A percentile compares a stretch with the other conserved stretches of the same genome.
Conservation (phyloP, 2,113 vertebrate genomes). For the Saiga tatarica region DNA sequence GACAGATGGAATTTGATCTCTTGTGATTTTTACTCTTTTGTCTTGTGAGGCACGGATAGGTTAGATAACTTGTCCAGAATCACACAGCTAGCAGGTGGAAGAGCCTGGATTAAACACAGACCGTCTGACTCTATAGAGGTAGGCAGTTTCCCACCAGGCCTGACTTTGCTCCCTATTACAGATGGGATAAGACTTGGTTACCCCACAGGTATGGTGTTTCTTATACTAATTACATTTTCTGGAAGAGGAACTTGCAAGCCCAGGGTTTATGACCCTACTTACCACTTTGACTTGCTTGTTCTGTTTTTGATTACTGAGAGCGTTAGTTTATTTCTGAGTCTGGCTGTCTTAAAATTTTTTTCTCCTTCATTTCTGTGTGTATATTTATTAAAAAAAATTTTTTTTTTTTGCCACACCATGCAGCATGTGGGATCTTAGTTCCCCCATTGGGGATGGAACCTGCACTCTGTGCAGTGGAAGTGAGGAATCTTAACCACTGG, state of each 20-base stretch:
- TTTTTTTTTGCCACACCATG: neutral
- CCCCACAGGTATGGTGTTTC: neutral
- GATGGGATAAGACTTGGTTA: neutral
- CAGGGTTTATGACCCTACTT: neutral
- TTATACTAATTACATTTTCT: accelerated
- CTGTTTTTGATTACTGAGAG: neutral
- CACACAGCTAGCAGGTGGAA: neutral
- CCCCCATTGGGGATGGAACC: neutral
- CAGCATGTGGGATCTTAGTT: neutral
- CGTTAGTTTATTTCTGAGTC: neutral
- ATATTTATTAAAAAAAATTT: neutral
- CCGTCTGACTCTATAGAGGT: no score
- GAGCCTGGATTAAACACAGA: no score
- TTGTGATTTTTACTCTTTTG: neutral
- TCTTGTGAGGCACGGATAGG: neutral
- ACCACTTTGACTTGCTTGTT: neutral
- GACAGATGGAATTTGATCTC: neutral
- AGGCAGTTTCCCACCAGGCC: neutral
- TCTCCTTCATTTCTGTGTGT: neutral
- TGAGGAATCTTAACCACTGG: neutral
- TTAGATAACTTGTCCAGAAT: neutral
- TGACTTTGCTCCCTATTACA: neutral
- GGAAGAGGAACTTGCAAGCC: neutral
- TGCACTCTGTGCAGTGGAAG: neutral
- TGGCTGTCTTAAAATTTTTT: neutral